phyloP scores from a whole-genome alignment of 2,113 vertebrate genomes.

The Gasterosteus nipponicus region DNA sequence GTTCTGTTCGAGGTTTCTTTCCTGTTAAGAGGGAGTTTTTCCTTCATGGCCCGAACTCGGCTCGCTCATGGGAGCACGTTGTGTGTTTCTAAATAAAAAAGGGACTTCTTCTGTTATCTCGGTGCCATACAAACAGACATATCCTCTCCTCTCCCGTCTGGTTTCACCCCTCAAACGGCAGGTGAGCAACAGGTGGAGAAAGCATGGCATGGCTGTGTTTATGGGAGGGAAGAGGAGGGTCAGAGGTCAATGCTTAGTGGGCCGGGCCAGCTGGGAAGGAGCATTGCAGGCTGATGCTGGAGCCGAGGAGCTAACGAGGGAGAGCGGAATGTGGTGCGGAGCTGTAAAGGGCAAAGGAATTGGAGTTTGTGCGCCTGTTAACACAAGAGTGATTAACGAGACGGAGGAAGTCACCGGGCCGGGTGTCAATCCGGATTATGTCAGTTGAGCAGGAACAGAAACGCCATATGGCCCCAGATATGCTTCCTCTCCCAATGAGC shows the following conservation, averaged over 20 bases:
- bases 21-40: background rate
- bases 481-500: slow-evolving; percentile 66
- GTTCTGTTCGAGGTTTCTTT: background rate
- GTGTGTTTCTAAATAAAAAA: background rate
- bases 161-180: slow-evolving; percentile 20
- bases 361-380: slow-evolving; percentile 56
- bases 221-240: slow-evolving; percentile 19
- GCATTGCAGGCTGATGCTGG: slow-evolving; percentile 7
- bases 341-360: slow-evolving; percentile 64
- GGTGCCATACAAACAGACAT: background rate
- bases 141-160: background rate
- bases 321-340: slow-evolving; percentile 56
- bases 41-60: background rate
- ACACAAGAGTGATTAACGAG: slow-evolving; percentile 68
- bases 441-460: slow-evolving; percentile 74
- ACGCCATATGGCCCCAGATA: slow-evolving; percentile 66
- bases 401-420: slow-evolving; percentile 68
- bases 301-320: slow-evolving; percentile 49
- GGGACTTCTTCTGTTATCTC: background rate
- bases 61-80: background rate
- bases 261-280: slow-evolving; percentile 35
- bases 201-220: slow-evolving; percentile 14
- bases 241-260: slow-evolving; percentile 52
- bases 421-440: slow-evolving; percentile 72
- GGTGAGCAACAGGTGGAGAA: slow-evolving; percentile 58